Base-by-base conservation (phyloP, 2,888 invertebrate genomes). In the Caenorhabditis parvicauda region DNA sequence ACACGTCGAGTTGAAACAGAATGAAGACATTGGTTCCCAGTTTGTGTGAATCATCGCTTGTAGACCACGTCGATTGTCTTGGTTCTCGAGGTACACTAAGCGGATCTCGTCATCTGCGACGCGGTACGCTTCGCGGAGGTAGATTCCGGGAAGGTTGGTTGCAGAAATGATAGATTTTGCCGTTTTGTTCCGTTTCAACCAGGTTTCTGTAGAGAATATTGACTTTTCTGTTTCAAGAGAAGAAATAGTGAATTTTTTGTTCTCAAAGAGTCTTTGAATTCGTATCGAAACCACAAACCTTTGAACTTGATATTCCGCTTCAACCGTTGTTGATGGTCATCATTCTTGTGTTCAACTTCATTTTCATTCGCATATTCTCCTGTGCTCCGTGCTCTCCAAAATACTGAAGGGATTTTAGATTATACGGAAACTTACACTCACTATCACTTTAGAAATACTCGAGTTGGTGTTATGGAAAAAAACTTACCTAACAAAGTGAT, bases 111-210 rank as follows among this genome's bases (percentile, higher is more conserved):
- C 46, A 21, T 59, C 28, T 3, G 58, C 49, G 14, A 61, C 57
- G 3, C 64, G 50, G 39, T 59, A 67, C 12, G 64, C 67, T 21
- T 67, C 60, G 17, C 55, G 24, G 0, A 67, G 54, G 47, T 61
- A 67, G 3, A 67, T 46, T 6, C 67, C 67, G 6, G 42, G 22
- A 25, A 64, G 59, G 2, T 39, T 37, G 14, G 21, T 21, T 2
- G 9, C 14, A 32, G 35, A 32, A 32, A 12, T 32, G 35, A 12
- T 32, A 32, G 35, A 32, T 32, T 32, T 14, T 32, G 14, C 24
- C n/a, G 32, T 32, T 7, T 32, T 32, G n/a, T 47, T 35, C 22
- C 47, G 47, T 4, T 17, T 25, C 25, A 47, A 1, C 35, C 35
- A 35, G n/a, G 47, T 37, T 35, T 47, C 47, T 45, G 45, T 29